Evolutionary conservation across 2,113 vertebrate species (phyloP).

Genomic region (Thunnus maccoyii): DNA sequence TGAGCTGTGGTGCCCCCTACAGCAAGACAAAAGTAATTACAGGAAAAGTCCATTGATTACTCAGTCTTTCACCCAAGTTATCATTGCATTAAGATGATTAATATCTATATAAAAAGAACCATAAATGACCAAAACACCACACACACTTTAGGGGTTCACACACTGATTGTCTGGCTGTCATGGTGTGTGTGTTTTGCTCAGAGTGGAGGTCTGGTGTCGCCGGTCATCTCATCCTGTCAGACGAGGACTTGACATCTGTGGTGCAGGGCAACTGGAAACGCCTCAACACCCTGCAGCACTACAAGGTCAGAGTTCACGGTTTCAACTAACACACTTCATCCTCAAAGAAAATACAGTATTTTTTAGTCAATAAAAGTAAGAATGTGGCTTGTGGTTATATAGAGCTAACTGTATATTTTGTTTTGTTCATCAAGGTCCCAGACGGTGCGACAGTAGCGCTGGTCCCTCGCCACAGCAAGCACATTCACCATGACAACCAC

Average conservation of each 20-base stretch:
- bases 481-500: constrained; percentile 95
- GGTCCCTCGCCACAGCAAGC: constrained; percentile 95
- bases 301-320: constrained; percentile 87
- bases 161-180: background rate
- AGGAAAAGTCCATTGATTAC: background rate
- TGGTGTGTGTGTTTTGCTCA: constrained; percentile 66
- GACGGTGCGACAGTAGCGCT: constrained; percentile 96
- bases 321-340: background rate
- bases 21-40: background rate
- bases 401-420: background rate
- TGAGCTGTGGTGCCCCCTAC: constrained; percentile 38
- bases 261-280: constrained; percentile 97
- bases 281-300: constrained; percentile 96
- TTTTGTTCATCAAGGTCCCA: constrained; percentile 88
- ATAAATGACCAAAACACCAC: too few species aligned
- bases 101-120: background rate
- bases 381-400: background rate
- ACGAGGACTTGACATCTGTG: constrained; percentile 96
- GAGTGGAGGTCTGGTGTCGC: constrained; percentile 98
- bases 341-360: too few species aligned
- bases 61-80: background rate
- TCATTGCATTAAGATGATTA: background rate
- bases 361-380: background rate
- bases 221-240: constrained; percentile 96
- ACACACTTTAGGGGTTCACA: background rate